Evolutionary conservation across 2,797 vertebrate species (phyloP), one percentile per base, ranked within the genome.

Genomic region (Spondyliosoma cantharus): DNA sequence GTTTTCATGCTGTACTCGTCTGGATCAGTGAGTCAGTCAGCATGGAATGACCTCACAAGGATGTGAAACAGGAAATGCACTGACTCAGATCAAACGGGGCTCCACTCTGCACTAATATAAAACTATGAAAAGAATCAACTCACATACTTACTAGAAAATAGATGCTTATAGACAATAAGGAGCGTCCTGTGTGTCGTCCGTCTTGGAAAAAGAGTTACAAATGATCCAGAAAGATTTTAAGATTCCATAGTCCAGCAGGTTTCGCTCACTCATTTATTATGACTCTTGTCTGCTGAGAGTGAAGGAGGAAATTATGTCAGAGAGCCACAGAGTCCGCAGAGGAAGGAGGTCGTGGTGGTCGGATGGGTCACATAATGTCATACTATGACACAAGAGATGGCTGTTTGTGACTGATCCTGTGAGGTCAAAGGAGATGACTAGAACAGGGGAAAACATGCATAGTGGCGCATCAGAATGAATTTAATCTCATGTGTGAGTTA

Each of bases 1-100:
- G 25, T 65, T 32, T 60, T 68, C 11, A 48, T n/a, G 12, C 25
- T 57, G 19, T 8, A 37, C 17, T 54, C 76, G 37, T 59, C 58
- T 54, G 43, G 56, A 69, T 43, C 37, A 13, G 27, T 78, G 71
- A 72, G 52, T 75, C 46, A 75, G 58, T 60, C 3, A 24, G 32
- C 1, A 4, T 5, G n/a, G 50, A 43, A 32, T 67, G 24, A 13
- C 46, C 45, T 62, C 29, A 57, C 12, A 15, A 12, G 61, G 27
- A 70, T 29, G 25, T 24, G 48, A 78, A 75, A 83, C 43, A 53
- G 9, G 57, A 69, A 72, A 71, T 42, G 22, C 37, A 19, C 25
- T 29, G 20, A 67, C 17, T 67, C 63, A 29, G 22, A 17, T 22
- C 19, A 49, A 27, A 29, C 57, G 7, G 7, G 25, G 8, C 52